Conservation (phyloP, 2,113 vertebrate genomes). For the Leptosomus discolor region DNA sequence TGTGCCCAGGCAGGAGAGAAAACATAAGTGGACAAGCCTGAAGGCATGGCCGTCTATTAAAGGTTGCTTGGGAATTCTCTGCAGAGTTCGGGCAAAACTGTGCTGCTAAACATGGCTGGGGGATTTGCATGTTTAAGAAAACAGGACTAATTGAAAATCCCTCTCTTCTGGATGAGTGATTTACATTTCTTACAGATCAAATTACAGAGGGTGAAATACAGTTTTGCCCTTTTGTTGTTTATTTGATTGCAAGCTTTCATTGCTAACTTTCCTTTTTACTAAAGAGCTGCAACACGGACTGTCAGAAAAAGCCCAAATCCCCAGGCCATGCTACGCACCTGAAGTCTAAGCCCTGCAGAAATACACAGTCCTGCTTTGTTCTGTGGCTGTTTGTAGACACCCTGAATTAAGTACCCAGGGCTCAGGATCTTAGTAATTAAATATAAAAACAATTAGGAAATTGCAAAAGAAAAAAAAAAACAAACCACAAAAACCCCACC, state of each 20-base stretch:
- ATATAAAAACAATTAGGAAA: neutral
- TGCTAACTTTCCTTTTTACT: neutral
- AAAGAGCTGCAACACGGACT: neutral
- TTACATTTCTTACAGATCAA: constrained; percentile 45
- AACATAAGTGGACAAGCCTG: constrained; percentile 68
- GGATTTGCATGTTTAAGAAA: constrained; percentile 66
- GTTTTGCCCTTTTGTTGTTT: constrained; percentile 26
- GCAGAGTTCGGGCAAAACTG: constrained; percentile 52
- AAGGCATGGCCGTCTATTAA: constrained; percentile 63
- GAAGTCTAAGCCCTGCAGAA: neutral
- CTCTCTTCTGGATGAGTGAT: constrained; percentile 34
- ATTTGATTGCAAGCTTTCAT: neutral
- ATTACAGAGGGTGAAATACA: constrained; percentile 22
- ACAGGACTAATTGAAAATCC: constrained; percentile 59
- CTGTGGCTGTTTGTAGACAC: neutral
- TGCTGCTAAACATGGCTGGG: constrained; percentile 53
- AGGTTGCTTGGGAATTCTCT: constrained; percentile 68
- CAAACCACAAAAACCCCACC: too few relatives aligned
- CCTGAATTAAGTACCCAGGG: neutral
- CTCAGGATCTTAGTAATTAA: neutral
- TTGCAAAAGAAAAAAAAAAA: neutral
- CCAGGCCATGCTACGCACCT: neutral
- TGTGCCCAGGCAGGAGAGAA: constrained; percentile 52
- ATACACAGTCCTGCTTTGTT: neutral
- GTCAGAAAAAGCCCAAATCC: neutral